Percentiles rank a stretch among this genome's conserved stretches.
Evolutionary conservation across 1,140 invertebrate species (phyloP).

Genomic region (Ptiloglossa arizonensis): DNA sequence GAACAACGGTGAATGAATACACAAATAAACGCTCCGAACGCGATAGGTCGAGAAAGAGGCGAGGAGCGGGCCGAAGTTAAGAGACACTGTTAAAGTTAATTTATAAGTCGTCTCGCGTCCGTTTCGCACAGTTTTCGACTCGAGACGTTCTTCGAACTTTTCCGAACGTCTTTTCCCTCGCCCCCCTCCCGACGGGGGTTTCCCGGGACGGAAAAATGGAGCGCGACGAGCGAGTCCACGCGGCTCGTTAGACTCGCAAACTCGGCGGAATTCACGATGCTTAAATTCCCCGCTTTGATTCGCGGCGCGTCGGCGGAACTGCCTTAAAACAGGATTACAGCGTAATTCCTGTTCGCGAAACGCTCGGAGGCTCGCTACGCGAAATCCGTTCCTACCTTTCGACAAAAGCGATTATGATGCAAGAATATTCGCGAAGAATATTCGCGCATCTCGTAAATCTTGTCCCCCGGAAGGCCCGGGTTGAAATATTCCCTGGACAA

Average conservation of each 20-base stretch:
- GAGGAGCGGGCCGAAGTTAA: too few species aligned
- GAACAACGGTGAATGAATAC: too few species aligned
- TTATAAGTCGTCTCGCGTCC: neutral
- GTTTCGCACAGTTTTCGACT: neutral
- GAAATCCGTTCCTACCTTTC: conserved; percentile 55
- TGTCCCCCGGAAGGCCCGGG: conserved; percentile 32
- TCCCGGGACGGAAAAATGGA: conserved; percentile 35
- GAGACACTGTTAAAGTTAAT: too few species aligned
- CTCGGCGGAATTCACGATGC: conserved; percentile 46
- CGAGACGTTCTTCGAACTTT: neutral
- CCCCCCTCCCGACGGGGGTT: neutral
- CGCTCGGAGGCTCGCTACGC: conserved; percentile 22
- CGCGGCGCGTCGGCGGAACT: conserved; percentile 35
- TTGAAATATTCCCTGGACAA: conserved; percentile 48
- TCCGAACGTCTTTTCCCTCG: neutral
- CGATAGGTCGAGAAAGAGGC: too few species aligned
- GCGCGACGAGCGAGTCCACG: conserved; percentile 11
- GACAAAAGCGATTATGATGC: conserved; percentile 58
- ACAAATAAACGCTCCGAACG: too few species aligned
- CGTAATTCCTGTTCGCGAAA: conserved; percentile 45
- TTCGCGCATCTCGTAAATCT: conserved; percentile 55
- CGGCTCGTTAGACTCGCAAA: conserved; percentile 51
- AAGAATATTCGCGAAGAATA: conserved; percentile 51
- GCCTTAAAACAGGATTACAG: conserved; percentile 54
- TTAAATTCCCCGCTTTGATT: conserved; percentile 60